phyloP scores from a whole-genome alignment of 2,797 vertebrate genomes.

The Halcyon badia region DNA sequence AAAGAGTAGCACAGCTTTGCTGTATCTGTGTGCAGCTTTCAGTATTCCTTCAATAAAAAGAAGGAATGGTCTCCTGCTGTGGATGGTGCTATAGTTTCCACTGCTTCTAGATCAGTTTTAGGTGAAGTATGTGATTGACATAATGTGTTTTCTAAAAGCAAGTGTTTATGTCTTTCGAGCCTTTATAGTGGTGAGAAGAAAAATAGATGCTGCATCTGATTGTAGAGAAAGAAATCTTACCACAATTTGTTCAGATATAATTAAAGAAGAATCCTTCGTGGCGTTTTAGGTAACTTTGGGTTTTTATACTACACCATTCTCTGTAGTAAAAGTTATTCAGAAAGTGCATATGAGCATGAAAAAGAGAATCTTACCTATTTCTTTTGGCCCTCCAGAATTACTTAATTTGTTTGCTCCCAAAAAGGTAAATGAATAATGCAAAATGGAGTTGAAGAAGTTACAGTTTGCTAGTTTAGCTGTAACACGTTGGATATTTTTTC shows the following conservation, averaged over 20 bases:
- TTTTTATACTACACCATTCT: background rate
- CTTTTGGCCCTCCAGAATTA: background rate
- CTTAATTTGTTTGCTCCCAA: background rate
- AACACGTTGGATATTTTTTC: background rate
- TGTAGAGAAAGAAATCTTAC: background rate
- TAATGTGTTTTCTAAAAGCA: background rate
- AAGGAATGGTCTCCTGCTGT: background rate
- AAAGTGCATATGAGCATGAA: background rate
- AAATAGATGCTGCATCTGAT: background rate
- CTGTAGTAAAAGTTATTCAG: background rate
- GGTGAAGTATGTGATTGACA: background rate
- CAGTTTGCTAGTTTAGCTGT: background rate
- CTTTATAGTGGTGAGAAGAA: background rate
- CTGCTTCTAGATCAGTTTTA: background rate
- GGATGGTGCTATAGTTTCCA: background rate
- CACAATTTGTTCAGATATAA: background rate
- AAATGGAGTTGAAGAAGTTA: background rate
- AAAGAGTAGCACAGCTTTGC: background rate
- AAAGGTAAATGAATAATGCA: background rate
- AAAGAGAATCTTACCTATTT: background rate
- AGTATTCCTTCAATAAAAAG: background rate
- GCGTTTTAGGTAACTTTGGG: background rate
- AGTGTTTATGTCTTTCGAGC: background rate
- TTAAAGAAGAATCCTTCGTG: background rate
- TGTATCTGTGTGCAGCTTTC: background rate